Base-by-base conservation (phyloP, 2,113 vertebrate genomes). In the Anoura caudifer region DNA sequence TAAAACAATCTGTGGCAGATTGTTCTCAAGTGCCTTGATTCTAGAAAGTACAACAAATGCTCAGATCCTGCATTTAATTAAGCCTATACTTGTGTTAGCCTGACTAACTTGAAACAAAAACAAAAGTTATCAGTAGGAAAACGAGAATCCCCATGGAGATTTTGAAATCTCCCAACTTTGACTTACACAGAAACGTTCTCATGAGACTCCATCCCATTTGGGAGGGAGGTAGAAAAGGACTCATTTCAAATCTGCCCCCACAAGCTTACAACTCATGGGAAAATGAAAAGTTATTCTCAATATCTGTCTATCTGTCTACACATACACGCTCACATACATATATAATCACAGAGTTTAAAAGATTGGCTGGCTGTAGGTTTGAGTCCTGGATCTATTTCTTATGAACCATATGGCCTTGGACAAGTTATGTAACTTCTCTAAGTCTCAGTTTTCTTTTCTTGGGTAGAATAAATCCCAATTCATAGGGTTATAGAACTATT, bases 51-150 rank as follows among this genome's bases (percentile, higher is more conserved):
- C 59, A 92, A 87, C 92, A 96, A 95, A 81, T 12, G 47, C 70
- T 94, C 31, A 54, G 89, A 50, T 94, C 87, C 94, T 91, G 88
- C 79, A 54, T 90, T 96, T 95, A 94, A 95, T 95, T 95, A 95
- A 92, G 83, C 19, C 77, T 79, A 24, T 76, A 54, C 70, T 91
- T 85, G 72, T 73, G 95, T 95, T 77, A 98, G 67, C 52, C 50
- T 67, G 43, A 82, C 70, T 94, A 82, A 65, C 28, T 56, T 89
- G 77, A 96, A 94, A 95, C 2, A 22, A 87, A 92, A 97, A 87
- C 96, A 96, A 94, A 96, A 97, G 41, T 85, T 92, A 91, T 95
- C 92, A 83, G 93, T 85, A 85, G 88, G 82, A 95, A 97, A 96
- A 95, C 70, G 93, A 97, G 88, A 97, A 97, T 94, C 69, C 90